Conservation (phyloP, 2,797 vertebrate species). For the Melanotaenia boesemani region DNA sequence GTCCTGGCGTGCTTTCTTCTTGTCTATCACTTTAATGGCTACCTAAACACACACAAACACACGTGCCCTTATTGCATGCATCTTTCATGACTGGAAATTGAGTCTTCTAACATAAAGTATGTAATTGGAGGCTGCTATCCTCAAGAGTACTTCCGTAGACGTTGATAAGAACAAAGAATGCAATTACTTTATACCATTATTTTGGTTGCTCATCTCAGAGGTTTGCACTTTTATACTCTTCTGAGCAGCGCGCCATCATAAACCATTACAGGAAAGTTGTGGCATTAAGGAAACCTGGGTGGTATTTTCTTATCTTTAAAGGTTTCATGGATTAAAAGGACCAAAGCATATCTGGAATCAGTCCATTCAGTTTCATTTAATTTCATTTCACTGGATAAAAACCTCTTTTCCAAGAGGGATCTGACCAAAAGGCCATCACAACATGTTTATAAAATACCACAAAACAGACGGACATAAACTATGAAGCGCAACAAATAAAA, state of each 20-base stretch:
- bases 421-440: too few species aligned
- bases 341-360: too few species aligned
- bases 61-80: background rate
- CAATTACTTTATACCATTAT: background rate
- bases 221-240: background rate
- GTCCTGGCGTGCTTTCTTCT: slow-evolving; percentile 89
- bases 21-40: slow-evolving; percentile 90
- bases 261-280: background rate
- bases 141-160: too few species aligned
- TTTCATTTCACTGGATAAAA: too few species aligned
- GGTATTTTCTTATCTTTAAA: background rate
- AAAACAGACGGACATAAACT: too few species aligned
- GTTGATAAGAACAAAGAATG: too few species aligned
- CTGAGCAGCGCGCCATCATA: background rate
- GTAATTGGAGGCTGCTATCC: too few species aligned
- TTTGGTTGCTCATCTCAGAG: background rate
- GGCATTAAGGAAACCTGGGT: background rate
- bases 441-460: too few species aligned
- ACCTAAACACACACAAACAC: slow-evolving; percentile 74
- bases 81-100: background rate
- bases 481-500: too few species aligned
- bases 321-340: background rate
- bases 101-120: background rate
- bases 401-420: too few species aligned
- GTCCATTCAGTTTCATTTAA: too few species aligned